phyloP scores from a whole-genome alignment of 2,888 invertebrate genomes.

The Agrenia bidenticulata region DNA sequence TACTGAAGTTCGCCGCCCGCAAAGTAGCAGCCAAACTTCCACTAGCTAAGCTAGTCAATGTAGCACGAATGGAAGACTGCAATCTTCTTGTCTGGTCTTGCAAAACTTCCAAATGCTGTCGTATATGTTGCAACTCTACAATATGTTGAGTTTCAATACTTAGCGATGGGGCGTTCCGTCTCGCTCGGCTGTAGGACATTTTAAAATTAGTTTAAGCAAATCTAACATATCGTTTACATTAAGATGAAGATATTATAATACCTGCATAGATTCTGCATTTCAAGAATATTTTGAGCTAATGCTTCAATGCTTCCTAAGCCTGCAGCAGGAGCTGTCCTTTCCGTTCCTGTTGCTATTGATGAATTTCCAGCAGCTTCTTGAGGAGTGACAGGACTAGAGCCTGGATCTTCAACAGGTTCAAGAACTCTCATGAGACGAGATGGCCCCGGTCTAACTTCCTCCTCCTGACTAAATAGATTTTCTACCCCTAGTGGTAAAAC shows the following conservation, averaged over 20 bases:
- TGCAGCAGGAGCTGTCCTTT: conserved; percentile 8
- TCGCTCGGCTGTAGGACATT: conserved; percentile 46
- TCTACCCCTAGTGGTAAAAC: too few relatives aligned
- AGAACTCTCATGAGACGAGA: too few relatives aligned
- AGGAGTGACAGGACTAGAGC: too few relatives aligned
- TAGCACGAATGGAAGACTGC: conserved; percentile 50
- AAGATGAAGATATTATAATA: too few relatives aligned
- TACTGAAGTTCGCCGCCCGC: too few relatives aligned
- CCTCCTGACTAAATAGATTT: too few relatives aligned
- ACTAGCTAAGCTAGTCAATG: conserved; percentile 47
- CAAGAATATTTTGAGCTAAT: conserved; percentile 51
- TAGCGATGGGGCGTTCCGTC: conserved; percentile 43
- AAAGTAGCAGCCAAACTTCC: conserved; percentile 47
- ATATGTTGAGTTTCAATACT: conserved; percentile 50
- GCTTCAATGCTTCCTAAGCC: conserved; percentile 48
- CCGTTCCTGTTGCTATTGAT: background rate
- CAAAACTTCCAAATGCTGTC: conserved; percentile 48
- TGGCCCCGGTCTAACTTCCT: too few relatives aligned
- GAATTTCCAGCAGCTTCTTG: too few relatives aligned
- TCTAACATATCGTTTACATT: too few relatives aligned
- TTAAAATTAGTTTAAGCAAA: background rate
- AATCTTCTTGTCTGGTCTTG: conserved; percentile 52
- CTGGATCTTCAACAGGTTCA: too few relatives aligned
- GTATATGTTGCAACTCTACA: conserved; percentile 48
- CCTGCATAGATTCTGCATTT: conserved; percentile 52